Conservation (phyloP, 2,888 invertebrate species). For the Cosmopolites sordidus region DNA sequence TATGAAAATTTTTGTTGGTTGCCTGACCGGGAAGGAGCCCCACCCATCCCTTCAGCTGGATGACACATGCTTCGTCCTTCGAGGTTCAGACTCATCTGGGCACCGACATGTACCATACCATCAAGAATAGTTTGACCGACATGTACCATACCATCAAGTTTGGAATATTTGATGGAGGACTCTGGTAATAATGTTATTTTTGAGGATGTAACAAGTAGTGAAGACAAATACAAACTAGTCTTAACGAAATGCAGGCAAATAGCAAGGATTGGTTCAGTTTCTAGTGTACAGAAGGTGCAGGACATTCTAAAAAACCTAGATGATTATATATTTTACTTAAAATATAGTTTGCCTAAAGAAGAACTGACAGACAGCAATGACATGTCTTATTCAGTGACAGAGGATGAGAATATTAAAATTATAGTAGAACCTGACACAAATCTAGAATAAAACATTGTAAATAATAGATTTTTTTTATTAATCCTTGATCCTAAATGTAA, state of each 20-base stretch:
- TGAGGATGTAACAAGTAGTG: not conserved
- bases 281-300: not conserved
- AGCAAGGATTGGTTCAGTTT: conserved; percentile 11
- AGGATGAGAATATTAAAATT: conserved; percentile 17
- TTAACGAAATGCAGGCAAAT: conserved; percentile 21
- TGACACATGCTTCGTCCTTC: no score
- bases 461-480: no score
- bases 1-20: no score
- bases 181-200: not conserved
- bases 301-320: conserved; percentile 21
- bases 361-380: not conserved
- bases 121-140: no score
- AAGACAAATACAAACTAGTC: conserved; percentile 12
- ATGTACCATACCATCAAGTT: no score
- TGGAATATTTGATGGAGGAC: not conserved
- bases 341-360: conserved; percentile 14
- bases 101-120: no score
- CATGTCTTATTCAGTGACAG: no score
- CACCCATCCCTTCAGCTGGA: no score
- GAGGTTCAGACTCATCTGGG: no score
- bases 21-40: no score
- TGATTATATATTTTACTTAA: conserved; percentile 23
- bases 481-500: no score
- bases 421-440: conserved; percentile 17
- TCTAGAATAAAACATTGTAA: not conserved